Base-by-base conservation (phyloP, 2,797 vertebrate species). In the Astyanax mexicanus region DNA sequence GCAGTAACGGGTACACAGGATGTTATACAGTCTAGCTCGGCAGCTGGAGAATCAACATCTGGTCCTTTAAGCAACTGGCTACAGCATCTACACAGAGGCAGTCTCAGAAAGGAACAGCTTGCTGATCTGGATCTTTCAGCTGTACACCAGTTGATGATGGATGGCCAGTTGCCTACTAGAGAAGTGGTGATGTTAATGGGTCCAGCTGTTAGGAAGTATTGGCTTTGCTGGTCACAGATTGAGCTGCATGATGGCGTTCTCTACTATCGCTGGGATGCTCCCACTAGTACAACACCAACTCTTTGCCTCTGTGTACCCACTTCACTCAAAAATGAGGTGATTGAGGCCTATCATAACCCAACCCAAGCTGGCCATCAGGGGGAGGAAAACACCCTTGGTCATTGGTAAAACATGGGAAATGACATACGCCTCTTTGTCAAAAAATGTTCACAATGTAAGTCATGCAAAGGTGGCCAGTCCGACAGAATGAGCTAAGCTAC, bases 381-480 rank as follows among this genome's bases (percentile, higher is more conserved):
- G 7, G 75, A 78, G 12, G 38, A 40, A 38, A 40, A 40, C 38
- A 40, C 7, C 11, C 54, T 6, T 78, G 80, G 38, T 23, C 64
- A 75, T 7, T 78, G 78, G 79, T 75, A 78, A 23, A 40, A 40
- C 15, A 55, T 75, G 49, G 72, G 1, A 72, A 80, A 69, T 5
- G 75, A 79, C 37, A 49, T 79, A 0, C 47, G 29, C 3, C 40
- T 72, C 11, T 80, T 72, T n/a, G 21, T 80, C 6, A 35, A 69
- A 37, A 37, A 37, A 37, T 37, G 35, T 8, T 35, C 35, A 37
- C 35, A 37, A 37, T 37, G 35, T 37, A 9, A 75, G 23, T 52
- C 47, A 21, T 57, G 29, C 4, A n/a, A 80, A 79, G n/a, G 10
- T 57, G 1, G 19, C 37, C 0, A 38, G 75, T 4, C 55, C 47